A percentile compares a stretch with the other conserved stretches of the same genome.
Conservation (phyloP, 2,113 vertebrate genomes). For the Sterrhoptilus dennistouni region DNA sequence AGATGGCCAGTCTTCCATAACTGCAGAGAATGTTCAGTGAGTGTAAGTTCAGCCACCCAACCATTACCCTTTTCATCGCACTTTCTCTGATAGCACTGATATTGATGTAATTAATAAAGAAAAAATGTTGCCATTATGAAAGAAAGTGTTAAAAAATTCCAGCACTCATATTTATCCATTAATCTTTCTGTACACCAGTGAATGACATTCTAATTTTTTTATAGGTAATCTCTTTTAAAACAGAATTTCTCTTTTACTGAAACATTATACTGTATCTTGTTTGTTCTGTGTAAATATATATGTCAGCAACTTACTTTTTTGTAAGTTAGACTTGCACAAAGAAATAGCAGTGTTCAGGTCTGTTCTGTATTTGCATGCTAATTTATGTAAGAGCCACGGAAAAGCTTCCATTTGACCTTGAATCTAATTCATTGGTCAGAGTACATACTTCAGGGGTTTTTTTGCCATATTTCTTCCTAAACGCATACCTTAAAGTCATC, state of each 20-base stretch:
- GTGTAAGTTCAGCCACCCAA: not conserved
- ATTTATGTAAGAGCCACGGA: not conserved
- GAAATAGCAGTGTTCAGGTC: not conserved
- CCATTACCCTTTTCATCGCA: accelerated
- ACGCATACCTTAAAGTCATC: not conserved
- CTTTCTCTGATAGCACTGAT: not conserved
- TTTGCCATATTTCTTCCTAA: slow-evolving; percentile 8
- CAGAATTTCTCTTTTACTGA: not conserved
- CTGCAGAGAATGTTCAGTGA: not conserved
- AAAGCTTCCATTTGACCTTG: not conserved
- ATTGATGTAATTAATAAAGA: not conserved
- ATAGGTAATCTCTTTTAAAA: not conserved
- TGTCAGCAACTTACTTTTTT: not conserved
- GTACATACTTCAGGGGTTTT: not conserved
- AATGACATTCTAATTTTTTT: not conserved
- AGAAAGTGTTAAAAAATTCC: not conserved
- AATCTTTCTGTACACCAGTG: not conserved
- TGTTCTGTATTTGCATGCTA: not conserved
- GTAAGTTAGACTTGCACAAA: not conserved
- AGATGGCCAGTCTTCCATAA: not conserved
- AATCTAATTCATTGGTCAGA: not conserved
- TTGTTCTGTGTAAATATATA: not conserved
- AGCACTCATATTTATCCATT: not conserved
- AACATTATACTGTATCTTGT: not conserved
- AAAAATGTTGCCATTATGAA: not conserved